Evolutionary conservation across 2,888 invertebrate species (phyloP), one percentile per base, ranked within the genome.

Genomic region (Melikaiella ostensackeni): DNA sequence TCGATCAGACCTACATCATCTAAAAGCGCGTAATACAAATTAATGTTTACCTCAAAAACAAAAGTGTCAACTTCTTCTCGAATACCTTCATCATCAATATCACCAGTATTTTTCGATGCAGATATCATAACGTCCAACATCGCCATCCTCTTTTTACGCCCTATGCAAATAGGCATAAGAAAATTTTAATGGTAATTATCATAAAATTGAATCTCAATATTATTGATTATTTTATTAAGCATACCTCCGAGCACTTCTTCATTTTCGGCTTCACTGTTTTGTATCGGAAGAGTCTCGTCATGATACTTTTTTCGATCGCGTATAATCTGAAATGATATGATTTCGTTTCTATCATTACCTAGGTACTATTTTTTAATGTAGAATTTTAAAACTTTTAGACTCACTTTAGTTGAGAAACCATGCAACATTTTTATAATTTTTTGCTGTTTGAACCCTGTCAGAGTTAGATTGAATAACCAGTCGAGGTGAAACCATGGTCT

Each of bases 61-160:
- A 42, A 42, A 42, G 42, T 42, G 5, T 42, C 42, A 42, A 42
- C 42, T 42, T 42, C 42, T 75, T 90, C 90, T 46, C 86, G 80
- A 61, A 90, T 89, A n/a, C 88, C 89, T 30, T 75, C 75, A 74
- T 88, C 82, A 38, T 86, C 86, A 42, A 90, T 85, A 21, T 74
- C 74, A 42, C 42, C 42, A 42, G 42, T 42, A 16, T 42, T 42
- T 42, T 1, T 42, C 16, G 42, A 42, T 42, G 86, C 85, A 4
- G 84, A 82, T 73, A 90, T 86, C 6, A 90, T 64, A 7, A 90
- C 80, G 75, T 90, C 90, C 1, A 90, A 80, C 86, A 90, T 87
- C 5, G 89, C 88, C 9, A 88, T 80, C 27, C 87, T 81, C 24
- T 81, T 84, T 50, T 82, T 86, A 1, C 80, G 79, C 11, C 61